Conservation (phyloP, 1,140 invertebrate genomes). For the Zelostemma sp. region DNA sequence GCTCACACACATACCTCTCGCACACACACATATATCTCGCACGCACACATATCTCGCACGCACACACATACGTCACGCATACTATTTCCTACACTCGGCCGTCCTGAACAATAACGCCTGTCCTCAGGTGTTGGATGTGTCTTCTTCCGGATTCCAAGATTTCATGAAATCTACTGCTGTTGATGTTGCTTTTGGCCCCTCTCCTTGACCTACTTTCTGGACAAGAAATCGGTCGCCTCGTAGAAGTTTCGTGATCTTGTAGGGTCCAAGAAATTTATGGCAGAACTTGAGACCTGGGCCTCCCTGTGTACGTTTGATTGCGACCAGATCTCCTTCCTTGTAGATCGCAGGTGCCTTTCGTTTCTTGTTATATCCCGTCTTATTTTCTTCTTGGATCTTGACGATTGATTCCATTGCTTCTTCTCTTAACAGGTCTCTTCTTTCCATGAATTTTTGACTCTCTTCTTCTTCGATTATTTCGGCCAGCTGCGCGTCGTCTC, state of each 20-base stretch:
- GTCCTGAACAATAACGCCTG: neutral
- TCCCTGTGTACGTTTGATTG: constrained; percentile 7
- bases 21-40: no score
- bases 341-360: neutral
- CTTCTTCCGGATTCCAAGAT: neutral
- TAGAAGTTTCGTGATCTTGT: constrained; percentile 12
- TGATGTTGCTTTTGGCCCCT: constrained; percentile 12
- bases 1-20: no score
- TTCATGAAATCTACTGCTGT: constrained; percentile 15
- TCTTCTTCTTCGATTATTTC: constrained; percentile 30
- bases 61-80: no score
- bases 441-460: constrained; percentile 18
- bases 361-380: neutral
- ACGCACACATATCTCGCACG: no score
- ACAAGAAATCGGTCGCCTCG: constrained; percentile 33
- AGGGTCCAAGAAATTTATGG: constrained; percentile 14
- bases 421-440: constrained; percentile 35
- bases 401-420: constrained; percentile 37
- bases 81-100: constrained; percentile 8
- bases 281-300: constrained; percentile 12
- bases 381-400: constrained; percentile 13
- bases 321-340: constrained; percentile 7
- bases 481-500: constrained; percentile 36
- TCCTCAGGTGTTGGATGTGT: neutral
- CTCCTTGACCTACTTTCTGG: constrained; percentile 8